Evolutionary conservation across 2,888 invertebrate species (phyloP).

Genomic region (Lochmaea crataegi): DNA sequence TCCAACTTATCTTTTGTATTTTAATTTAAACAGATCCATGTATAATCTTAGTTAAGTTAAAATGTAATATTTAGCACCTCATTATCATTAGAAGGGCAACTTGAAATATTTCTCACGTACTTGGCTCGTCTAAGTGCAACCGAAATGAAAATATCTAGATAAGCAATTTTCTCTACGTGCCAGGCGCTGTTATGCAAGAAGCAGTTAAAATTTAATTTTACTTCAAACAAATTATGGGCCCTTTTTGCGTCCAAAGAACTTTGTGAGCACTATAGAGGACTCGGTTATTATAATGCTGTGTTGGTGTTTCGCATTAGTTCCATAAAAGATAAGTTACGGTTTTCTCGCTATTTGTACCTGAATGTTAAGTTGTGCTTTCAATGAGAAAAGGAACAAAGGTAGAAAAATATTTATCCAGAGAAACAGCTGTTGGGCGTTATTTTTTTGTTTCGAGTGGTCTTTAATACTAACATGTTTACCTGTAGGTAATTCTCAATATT

Average conservation of each 20-base stretch:
- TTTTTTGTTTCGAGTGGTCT: no score
- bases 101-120: constrained; percentile 41
- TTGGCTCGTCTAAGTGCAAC: constrained; percentile 32
- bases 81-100: constrained; percentile 35
- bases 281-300: constrained; percentile 15
- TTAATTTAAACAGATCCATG: no score
- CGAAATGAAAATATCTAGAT: constrained; percentile 42
- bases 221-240: constrained; percentile 41
- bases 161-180: constrained; percentile 42
- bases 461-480: no score
- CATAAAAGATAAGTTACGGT: constrained; percentile 6
- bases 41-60: constrained; percentile 17
- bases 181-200: constrained; percentile 36
- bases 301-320: constrained; percentile 14
- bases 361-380: not conserved
- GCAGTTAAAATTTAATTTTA: constrained; percentile 45
- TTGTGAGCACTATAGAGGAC: constrained; percentile 24
- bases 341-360: not conserved
- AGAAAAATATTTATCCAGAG: not conserved
- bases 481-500: no score
- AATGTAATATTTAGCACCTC: constrained; percentile 34
- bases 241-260: constrained; percentile 36
- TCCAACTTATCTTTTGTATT: no score
- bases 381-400: not conserved
- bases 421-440: not conserved